phyloP scores from a whole-genome alignment of 2,888 invertebrate species.

The Drosophila seclusa region DNA sequence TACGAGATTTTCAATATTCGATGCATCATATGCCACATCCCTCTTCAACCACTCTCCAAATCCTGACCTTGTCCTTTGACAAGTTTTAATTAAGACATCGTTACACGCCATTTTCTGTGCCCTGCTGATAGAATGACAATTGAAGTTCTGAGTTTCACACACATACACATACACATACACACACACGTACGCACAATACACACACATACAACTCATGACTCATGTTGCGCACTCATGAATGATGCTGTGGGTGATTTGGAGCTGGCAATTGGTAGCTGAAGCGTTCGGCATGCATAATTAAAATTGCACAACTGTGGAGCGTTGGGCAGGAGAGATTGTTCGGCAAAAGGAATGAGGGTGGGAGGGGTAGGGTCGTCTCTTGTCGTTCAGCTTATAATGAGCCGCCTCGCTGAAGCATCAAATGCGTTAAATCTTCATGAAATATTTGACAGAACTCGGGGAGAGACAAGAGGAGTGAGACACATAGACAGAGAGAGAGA shows the following conservation, averaged over 20 bases:
- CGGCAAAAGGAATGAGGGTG: background rate
- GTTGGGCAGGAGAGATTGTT: background rate
- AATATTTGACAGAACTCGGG: constrained; percentile 49
- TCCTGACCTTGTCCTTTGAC: constrained; percentile 37
- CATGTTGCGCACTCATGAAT: constrained; percentile 11
- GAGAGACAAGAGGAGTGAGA: background rate
- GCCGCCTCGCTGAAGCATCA: constrained; percentile 56
- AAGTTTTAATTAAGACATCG: constrained; percentile 69
- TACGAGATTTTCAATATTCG: constrained; percentile 47
- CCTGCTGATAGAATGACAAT: constrained; percentile 53
- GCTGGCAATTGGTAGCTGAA: constrained; percentile 35
- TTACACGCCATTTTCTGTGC: constrained; percentile 67
- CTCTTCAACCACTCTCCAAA: too few relatives aligned
- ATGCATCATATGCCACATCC: constrained; percentile 14
- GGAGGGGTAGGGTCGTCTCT: background rate
- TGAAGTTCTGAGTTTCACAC: constrained; percentile 41
- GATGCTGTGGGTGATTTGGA: background rate
- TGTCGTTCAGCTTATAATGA: constrained; percentile 50
- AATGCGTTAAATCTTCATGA: constrained; percentile 71
- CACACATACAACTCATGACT: background rate
- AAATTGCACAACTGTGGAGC: constrained; percentile 40
- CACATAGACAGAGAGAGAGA: background rate
- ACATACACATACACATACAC: constrained; percentile 9
- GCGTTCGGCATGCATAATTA: constrained; percentile 64
- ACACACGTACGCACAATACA: background rate